phyloP scores from a whole-genome alignment of 2,113 vertebrate genomes.

The Notothenia coriiceps region DNA sequence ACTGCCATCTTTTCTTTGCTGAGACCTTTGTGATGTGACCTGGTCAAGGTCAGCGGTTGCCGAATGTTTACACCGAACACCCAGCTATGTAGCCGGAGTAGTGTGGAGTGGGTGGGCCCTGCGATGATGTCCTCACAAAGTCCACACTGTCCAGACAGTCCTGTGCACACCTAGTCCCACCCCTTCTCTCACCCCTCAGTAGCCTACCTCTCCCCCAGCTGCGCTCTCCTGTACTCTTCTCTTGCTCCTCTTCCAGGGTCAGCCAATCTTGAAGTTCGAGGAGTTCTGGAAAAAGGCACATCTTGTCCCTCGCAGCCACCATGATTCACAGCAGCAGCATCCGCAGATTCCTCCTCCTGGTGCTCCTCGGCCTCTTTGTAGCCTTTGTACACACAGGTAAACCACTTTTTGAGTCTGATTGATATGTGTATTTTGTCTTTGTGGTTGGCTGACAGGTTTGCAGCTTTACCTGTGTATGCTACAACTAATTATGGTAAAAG shows the following conservation, averaged over 20 bases:
- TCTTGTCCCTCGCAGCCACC: slow-evolving; percentile 43
- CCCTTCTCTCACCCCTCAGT: slow-evolving; percentile 50
- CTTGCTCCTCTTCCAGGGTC: slow-evolving; percentile 43
- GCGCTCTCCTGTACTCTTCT: slow-evolving; percentile 42
- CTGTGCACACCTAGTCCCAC: slow-evolving; percentile 64
- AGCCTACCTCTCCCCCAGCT: slow-evolving; percentile 52
- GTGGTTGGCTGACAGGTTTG: neutral
- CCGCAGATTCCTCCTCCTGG: slow-evolving; percentile 69
- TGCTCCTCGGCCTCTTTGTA: slow-evolving; percentile 73
- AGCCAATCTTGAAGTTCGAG: slow-evolving; percentile 41
- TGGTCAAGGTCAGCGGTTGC: slow-evolving; percentile 15
- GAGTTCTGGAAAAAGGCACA: slow-evolving; percentile 56
- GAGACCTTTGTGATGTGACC: slow-evolving; percentile 25
- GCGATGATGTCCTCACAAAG: slow-evolving; percentile 79
- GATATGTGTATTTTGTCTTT: neutral
- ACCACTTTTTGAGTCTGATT: neutral
- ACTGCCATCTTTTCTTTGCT: neutral
- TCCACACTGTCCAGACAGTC: slow-evolving; percentile 78
- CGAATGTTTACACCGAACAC: slow-evolving; percentile 41
- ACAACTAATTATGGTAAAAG: neutral
- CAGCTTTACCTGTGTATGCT: neutral
- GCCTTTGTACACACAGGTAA: slow-evolving; percentile 81
- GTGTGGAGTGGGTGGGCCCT: slow-evolving; percentile 69
- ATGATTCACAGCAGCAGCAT: slow-evolving; percentile 75
- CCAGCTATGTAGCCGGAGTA: slow-evolving; percentile 41